Evolutionary conservation across 2,113 vertebrate genomes (phyloP).

Genomic region (Plecotus auritus): DNA sequence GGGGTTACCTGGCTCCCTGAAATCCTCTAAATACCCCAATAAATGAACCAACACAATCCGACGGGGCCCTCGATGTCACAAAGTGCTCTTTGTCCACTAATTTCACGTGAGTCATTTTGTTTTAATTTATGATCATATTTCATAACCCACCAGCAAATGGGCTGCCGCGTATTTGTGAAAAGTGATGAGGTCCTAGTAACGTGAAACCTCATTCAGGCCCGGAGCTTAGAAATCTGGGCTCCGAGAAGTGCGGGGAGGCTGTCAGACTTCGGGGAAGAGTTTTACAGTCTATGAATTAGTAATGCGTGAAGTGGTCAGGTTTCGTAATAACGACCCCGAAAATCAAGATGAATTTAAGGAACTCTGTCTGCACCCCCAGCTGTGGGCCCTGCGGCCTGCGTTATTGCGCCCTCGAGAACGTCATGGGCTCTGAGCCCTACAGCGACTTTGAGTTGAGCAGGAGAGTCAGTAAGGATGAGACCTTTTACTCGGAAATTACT

Average conservation of each 20-base stretch:
- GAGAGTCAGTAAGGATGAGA: not conserved
- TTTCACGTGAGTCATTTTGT: constrained; percentile 54
- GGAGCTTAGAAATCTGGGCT: constrained; percentile 44
- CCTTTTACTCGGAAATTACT: not conserved
- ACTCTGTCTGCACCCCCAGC: not conserved
- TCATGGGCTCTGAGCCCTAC: not conserved
- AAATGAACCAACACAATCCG: constrained; percentile 48
- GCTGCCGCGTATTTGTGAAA: constrained; percentile 38
- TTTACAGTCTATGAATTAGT: constrained; percentile 43
- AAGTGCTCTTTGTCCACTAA: constrained; percentile 63
- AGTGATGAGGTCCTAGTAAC: constrained; percentile 55
- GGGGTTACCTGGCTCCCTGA: not conserved
- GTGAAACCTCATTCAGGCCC: constrained; percentile 45
- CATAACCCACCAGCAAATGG: constrained; percentile 55
- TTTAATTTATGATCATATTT: constrained; percentile 66
- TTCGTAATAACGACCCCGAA: not conserved
- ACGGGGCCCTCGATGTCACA: not conserved
- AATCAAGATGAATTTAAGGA: not conserved
- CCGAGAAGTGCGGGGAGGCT: constrained; percentile 33
- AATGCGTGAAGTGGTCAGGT: not conserved
- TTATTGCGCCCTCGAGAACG: not conserved
- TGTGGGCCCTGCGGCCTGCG: not conserved
- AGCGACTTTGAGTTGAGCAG: not conserved
- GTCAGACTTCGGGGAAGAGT: constrained; percentile 13
- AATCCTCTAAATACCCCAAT: not conserved